Conservation (phyloP, 1,140 invertebrate species). For the Steinernema khuongi region DNA sequence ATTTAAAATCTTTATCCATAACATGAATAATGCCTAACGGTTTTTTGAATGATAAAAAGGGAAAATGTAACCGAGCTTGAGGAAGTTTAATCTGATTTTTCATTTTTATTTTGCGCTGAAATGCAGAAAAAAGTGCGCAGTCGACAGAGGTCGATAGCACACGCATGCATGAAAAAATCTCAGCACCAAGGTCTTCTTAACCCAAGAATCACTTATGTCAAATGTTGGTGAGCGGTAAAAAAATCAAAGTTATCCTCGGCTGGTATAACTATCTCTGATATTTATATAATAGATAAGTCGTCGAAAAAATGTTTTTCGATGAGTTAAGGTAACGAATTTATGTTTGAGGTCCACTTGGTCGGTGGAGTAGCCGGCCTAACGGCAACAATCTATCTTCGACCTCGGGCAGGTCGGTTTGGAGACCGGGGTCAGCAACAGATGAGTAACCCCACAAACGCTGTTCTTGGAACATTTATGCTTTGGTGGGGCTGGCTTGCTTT, state of each 20-base stretch:
- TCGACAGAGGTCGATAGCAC: too few relatives aligned
- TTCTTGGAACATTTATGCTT: constrained; percentile 82
- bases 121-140: not conserved
- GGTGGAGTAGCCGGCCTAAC: constrained; percentile 74
- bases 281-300: too few relatives aligned
- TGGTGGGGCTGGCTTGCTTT: constrained; percentile 94
- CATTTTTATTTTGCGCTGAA: not conserved
- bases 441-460: constrained; percentile 80
- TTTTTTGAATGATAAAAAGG: not conserved
- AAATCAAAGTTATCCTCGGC: too few relatives aligned
- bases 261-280: too few relatives aligned
- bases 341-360: constrained; percentile 81
- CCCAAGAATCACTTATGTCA: too few relatives aligned
- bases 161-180: too few relatives aligned
- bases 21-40: not conserved
- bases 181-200: too few relatives aligned
- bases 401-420: constrained; percentile 77
- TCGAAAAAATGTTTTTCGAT: too few relatives aligned
- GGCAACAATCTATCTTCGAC: constrained; percentile 80
- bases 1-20: not conserved
- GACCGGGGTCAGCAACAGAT: constrained; percentile 72
- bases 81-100: too few relatives aligned
- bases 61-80: too few relatives aligned
- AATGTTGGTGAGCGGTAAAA: too few relatives aligned
- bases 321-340: too few relatives aligned